A percentile compares a stretch with the other conserved stretches of the same genome.
These are phyloP conservation scores for Drosophila lowei DNA, from an alignment of 1,140 invertebrate species.

Conservation along the genomic window DNA sequence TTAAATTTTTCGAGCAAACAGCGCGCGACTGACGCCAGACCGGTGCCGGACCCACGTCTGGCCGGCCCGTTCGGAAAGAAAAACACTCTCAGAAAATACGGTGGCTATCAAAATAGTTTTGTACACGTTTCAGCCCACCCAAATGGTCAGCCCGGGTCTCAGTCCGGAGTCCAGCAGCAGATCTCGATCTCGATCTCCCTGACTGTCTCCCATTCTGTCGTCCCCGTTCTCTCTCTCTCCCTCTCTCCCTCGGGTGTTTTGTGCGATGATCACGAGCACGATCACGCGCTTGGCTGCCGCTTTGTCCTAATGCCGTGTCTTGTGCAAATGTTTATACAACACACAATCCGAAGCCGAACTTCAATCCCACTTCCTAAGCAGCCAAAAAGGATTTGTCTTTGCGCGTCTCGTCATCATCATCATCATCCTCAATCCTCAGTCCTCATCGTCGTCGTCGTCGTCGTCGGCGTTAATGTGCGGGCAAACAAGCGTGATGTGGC, in stretches of 20 bases:
- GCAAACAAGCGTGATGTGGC: conserved; percentile 79
- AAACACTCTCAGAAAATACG: conserved; percentile 35
- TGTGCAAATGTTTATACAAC: conserved; percentile 74
- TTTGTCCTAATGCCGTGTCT: conserved; percentile 63
- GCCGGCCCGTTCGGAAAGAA: conserved; percentile 17
- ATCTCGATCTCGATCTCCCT: conserved; percentile 25
- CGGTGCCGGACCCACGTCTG: conserved; percentile 10
- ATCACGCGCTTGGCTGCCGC: conserved; percentile 64
- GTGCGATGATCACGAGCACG: conserved; percentile 76
- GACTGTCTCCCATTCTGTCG: no score
- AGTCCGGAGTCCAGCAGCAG: not conserved
- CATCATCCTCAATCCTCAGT: conserved; percentile 23
- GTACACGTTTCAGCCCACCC: conserved; percentile 75
- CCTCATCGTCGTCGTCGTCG: conserved; percentile 31
- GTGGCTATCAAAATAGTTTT: conserved; percentile 76
- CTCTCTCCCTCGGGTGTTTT: conserved; percentile 17
- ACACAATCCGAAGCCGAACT: conserved; percentile 23
- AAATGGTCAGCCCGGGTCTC: conserved; percentile 54
- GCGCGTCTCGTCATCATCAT: conserved; percentile 41
- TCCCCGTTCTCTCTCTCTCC: not conserved
- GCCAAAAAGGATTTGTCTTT: conserved; percentile 72
- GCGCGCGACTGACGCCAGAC: conserved; percentile 61
- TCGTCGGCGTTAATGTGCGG: conserved; percentile 69
- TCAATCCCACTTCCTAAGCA: conserved; percentile 54
- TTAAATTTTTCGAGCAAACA: conserved; percentile 58